Conservation (phyloP, 2,888 invertebrate species). For the Orchestes rusci region DNA sequence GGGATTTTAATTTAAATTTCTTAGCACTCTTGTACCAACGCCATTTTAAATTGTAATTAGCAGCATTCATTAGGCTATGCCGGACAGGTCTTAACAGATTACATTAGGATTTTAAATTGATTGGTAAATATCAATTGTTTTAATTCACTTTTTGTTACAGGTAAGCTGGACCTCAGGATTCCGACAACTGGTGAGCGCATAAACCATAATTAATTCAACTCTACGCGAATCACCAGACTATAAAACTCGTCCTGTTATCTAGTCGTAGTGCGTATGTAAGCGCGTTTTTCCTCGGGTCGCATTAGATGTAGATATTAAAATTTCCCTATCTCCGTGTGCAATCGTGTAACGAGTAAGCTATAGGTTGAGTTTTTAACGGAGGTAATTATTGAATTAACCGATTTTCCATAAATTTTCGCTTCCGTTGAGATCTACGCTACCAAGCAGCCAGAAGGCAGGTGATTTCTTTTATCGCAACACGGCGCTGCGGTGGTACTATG, state of each 20-base stretch:
- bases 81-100: no score
- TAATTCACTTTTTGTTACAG: no score
- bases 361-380: constrained; percentile 15
- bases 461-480: constrained; percentile 19
- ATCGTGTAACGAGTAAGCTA: constrained; percentile 18
- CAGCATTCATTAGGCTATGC: constrained; percentile 15
- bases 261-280: neutral
- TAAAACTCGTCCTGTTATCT: no score
- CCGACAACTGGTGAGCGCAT: no score
- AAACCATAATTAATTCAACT: no score
- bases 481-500: no score
- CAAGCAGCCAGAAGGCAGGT: constrained; percentile 21
- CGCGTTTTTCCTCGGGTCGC: neutral
- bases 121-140: no score
- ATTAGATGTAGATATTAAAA: constrained; percentile 9
- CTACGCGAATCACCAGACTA: no score
- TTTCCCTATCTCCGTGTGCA: constrained; percentile 13
- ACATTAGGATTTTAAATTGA: no score
- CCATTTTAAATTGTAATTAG: constrained; percentile 18
- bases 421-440: constrained; percentile 19
- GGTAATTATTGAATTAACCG: constrained; percentile 25
- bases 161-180: no score
- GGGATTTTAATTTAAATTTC: constrained; percentile 17
- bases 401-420: constrained; percentile 26
- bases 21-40: constrained; percentile 13